phyloP scores from a whole-genome alignment of 1,140 invertebrate species.

The Stenopsyche tienmushanensis region DNA sequence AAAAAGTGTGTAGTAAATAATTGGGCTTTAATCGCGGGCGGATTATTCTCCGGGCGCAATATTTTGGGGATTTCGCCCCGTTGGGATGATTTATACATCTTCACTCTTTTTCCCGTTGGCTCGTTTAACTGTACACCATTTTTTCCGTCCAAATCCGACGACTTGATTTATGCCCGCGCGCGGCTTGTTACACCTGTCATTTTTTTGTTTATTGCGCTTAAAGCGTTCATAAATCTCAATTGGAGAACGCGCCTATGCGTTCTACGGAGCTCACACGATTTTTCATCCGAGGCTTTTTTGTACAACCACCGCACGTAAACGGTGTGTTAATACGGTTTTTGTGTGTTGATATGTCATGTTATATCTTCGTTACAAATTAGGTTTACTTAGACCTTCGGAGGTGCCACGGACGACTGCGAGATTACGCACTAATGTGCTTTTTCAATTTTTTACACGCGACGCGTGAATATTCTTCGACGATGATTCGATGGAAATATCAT shows the following conservation, averaged over 20 bases:
- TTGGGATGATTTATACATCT: conserved; percentile 38
- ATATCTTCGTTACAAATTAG: too few species aligned
- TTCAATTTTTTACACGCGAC: too few species aligned
- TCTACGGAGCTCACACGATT: conserved; percentile 2
- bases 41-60: conserved; percentile 21
- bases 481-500: neutral
- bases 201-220: conserved; percentile 41
- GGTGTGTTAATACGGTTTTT: conserved; percentile 1
- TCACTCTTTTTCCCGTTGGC: conserved; percentile 30
- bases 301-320: neutral
- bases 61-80: conserved; percentile 32
- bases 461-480: too few species aligned
- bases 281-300: conserved; percentile 4
- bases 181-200: conserved; percentile 41
- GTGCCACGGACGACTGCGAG: too few species aligned
- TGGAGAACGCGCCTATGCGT: neutral
- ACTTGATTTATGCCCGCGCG: conserved; percentile 39
- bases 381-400: too few species aligned
- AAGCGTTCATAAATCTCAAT: conserved; percentile 42
- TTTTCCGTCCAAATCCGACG: conserved; percentile 34
- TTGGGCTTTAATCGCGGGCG: conserved; percentile 31
- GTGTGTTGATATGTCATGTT: neutral
- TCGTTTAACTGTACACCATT: conserved; percentile 12
- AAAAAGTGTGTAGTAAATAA: too few species aligned
- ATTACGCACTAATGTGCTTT: too few species aligned